Evolutionary conservation across 2,888 invertebrate species (phyloP), one percentile per base, ranked within the genome.

Genomic region (Tethea ocularis): DNA sequence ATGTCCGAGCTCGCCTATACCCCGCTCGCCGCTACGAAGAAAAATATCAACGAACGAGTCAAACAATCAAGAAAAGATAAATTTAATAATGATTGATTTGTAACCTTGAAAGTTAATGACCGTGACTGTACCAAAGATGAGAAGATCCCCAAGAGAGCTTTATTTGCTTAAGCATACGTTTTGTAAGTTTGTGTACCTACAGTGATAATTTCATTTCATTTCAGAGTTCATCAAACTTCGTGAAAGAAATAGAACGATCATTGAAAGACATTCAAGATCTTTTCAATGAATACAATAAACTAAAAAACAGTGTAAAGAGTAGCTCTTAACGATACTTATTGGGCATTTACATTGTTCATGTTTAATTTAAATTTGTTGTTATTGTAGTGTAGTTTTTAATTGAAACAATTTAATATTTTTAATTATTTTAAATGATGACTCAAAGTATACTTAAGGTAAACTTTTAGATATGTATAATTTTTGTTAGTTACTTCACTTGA

Each of bases 141-240:
- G 26, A 26, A 26, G n/a, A n/a, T n/a, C n/a, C n/a, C n/a, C n/a
- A n/a, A 26, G 26, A 26, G 26, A 26, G 1, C 26, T n/a, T n/a
- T n/a, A n/a, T n/a, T n/a, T n/a, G n/a, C n/a, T n/a, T n/a, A 7
- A 26, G 26, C 26, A 26, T 3, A 26, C 26, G n/a, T n/a, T n/a
- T 26, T 26, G 26, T 26, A 51, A 29, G 7, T 53, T n/a, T n/a
- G 5, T 26, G 26, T 26, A 51, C 24, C 5, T 53, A 24, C 36
- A 22, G 58, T 52, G 56, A 56, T 56, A 52, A 59, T 62, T 51
- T 29, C 57, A 60, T 59, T 46, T 60, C 56, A 52, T 77, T 94
- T 46, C 91, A 98, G 98, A 95, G 96, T 87, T 97, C 98, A 11
- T 94, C 95, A 62, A 94, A 97, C 75, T 98, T 98, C 89, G 95